A percentile compares a stretch with the other conserved stretches of the same genome.
Conservation (phyloP, 2,797 vertebrate genomes). For the Diplodus sargus region DNA sequence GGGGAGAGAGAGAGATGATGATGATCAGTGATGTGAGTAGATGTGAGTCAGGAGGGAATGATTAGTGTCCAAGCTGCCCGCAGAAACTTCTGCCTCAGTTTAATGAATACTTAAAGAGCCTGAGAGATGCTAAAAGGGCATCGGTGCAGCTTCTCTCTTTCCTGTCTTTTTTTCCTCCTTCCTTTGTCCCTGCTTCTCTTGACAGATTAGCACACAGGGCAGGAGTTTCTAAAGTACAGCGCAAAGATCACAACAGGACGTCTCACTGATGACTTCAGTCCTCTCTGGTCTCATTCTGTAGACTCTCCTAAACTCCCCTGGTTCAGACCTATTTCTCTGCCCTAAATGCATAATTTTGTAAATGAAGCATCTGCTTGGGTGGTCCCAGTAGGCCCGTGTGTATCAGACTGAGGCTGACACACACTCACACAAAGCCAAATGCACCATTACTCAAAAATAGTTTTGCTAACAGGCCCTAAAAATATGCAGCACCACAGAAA, state of each 20-base stretch:
- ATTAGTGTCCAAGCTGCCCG: conserved; percentile 46
- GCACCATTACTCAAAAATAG: conserved; percentile 56
- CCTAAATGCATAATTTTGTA: conserved; percentile 82
- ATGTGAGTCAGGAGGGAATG: conserved; percentile 37
- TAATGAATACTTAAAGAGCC: conserved; percentile 58
- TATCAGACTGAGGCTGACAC: conserved; percentile 54
- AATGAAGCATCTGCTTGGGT: conserved; percentile 80
- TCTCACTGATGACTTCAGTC: conserved; percentile 53
- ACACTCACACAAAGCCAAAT: conserved; percentile 33
- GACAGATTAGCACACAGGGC: conserved; percentile 20
- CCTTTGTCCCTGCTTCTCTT: conserved; percentile 19
- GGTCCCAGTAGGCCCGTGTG: conserved; percentile 69
- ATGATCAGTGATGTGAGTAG: conserved; percentile 36
- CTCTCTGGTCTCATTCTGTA: conserved; percentile 68
- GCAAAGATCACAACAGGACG: conserved; percentile 26
- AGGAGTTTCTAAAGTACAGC: conserved; percentile 35
- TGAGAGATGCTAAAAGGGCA: conserved; percentile 18
- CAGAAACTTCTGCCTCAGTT: conserved; percentile 46
- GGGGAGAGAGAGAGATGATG: conserved; percentile 3
- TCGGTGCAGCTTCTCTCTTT: conserved; percentile 8
- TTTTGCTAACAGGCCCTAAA: conserved; percentile 42
- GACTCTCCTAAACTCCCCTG: conserved; percentile 58
- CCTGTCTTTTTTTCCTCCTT: not conserved
- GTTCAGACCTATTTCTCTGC: conserved; percentile 79
- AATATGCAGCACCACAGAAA: conserved; percentile 35